These are phyloP conservation scores for Scarus forsteni DNA, from an alignment of 2,797 vertebrate species.

Conservation along the genomic window DNA sequence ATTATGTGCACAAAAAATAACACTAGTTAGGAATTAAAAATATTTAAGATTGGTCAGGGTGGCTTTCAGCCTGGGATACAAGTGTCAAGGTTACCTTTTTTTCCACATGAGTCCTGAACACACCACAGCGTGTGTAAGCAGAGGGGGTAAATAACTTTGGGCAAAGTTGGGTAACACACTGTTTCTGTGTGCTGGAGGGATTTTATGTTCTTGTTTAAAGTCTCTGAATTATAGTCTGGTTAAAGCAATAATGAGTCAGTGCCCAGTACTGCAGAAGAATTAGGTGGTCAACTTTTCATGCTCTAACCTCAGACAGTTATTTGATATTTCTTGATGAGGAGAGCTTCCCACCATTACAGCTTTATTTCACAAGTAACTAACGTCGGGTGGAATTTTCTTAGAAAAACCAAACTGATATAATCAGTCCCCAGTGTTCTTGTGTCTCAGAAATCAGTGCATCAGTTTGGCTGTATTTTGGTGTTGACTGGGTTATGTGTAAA, in stretches of 20 bases:
- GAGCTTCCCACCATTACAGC: not conserved
- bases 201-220: not conserved
- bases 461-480: not conserved
- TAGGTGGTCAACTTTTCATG: conserved; percentile 4
- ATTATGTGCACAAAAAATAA: no score
- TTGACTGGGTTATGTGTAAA: not conserved
- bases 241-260: not conserved
- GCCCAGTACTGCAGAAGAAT: not conserved
- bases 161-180: conserved; percentile 25
- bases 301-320: not conserved
- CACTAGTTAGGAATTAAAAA: no score
- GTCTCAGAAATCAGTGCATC: not conserved
- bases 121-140: not conserved
- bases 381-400: not conserved
- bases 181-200: not conserved
- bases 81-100: not conserved
- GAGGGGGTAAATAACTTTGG: not conserved
- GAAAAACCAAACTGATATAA: not conserved
- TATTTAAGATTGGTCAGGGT: no score
- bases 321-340: no score
- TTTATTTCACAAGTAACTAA: not conserved
- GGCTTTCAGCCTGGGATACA: no score
- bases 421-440: not conserved
- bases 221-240: not conserved
- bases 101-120: no score